phyloP scores from a whole-genome alignment of 2,888 invertebrate genomes.

The Cremastobaeus sp. region DNA sequence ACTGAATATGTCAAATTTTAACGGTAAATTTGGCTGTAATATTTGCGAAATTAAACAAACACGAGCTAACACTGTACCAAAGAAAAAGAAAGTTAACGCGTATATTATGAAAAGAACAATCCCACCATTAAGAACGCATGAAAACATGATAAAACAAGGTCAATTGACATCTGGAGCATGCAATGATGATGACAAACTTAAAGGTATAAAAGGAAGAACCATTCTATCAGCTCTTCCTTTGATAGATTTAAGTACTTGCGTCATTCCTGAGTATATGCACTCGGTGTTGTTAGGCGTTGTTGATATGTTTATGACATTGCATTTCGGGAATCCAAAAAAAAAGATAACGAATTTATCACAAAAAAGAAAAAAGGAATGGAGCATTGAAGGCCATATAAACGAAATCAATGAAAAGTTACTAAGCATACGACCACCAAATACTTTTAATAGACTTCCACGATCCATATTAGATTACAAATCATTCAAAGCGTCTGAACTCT shows the following conservation, averaged over 20 bases:
- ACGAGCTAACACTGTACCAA: background rate
- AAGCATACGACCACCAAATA: too few relatives aligned
- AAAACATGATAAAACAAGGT: too few relatives aligned
- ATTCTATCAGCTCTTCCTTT: background rate
- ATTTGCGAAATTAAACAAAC: conserved; percentile 29
- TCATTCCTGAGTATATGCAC: background rate
- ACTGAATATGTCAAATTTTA: conserved; percentile 42
- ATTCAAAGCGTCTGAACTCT: background rate
- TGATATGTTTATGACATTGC: background rate
- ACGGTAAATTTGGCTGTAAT: conserved; percentile 50
- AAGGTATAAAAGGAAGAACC: background rate
- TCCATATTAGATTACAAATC: background rate
- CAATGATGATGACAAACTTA: too few relatives aligned
- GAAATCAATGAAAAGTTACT: too few relatives aligned
- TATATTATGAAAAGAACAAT: conserved; percentile 22
- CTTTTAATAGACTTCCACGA: too few relatives aligned
- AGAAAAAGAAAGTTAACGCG: conserved; percentile 28
- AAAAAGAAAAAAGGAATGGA: too few relatives aligned
- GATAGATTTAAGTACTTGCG: background rate
- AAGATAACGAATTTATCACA: too few relatives aligned
- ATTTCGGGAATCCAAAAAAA: background rate
- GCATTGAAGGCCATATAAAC: too few relatives aligned
- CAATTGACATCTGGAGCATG: too few relatives aligned
- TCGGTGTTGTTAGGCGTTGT: background rate
- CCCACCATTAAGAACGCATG: too few relatives aligned